Conservation (phyloP, 2,113 vertebrate genomes). For the Calonectris borealis region DNA sequence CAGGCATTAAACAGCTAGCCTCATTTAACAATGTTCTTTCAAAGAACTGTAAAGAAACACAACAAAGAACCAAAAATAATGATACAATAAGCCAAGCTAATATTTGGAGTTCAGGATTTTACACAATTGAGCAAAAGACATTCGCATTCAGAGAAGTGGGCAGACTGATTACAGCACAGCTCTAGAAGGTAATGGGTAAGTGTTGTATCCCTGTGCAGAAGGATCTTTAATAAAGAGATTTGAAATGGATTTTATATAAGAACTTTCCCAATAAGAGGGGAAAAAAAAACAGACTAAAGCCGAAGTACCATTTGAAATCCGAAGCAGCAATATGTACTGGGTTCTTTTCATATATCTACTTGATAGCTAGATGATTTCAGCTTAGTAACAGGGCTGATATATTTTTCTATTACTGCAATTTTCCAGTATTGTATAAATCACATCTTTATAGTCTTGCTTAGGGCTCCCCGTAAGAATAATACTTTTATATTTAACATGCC, state of each 20-base stretch:
- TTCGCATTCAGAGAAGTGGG: not conserved
- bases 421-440: not conserved
- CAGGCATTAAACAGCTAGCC: not conserved
- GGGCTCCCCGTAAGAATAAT: not conserved
- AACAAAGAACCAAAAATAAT: not conserved
- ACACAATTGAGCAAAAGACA: not conserved
- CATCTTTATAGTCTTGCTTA: not conserved
- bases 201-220: not conserved
- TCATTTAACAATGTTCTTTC: not conserved
- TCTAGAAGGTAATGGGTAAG: not conserved
- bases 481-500: not conserved
- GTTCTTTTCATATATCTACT: not conserved
- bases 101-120: not conserved
- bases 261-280: not conserved
- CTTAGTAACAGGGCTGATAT: not conserved
- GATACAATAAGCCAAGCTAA: not conserved
- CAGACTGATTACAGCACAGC: not conserved
- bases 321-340: not conserved
- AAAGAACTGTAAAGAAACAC: not conserved
- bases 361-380: not conserved
- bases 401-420: not conserved
- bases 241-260: not conserved
- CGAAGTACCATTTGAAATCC: not conserved
- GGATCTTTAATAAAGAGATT: not conserved
- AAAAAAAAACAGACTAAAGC: not conserved